phyloP scores from a whole-genome alignment of 1,140 invertebrate species.

The Apis laboriosa region DNA sequence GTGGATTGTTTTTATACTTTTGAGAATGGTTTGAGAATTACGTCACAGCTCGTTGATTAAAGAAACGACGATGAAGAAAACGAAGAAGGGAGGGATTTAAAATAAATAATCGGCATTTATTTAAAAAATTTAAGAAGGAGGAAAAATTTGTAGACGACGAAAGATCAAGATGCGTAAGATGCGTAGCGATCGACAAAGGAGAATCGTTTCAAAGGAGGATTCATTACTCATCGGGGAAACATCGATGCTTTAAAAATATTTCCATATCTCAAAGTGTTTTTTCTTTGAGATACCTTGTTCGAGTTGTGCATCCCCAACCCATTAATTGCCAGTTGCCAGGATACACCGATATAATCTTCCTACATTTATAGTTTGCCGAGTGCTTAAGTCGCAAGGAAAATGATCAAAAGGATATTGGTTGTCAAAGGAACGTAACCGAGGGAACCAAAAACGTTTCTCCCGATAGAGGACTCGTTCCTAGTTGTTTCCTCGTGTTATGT shows the following conservation, averaged over 20 bases:
- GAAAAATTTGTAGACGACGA: too few relatives aligned
- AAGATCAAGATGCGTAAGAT: too few relatives aligned
- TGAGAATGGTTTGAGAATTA: neutral
- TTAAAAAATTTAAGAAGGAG: too few relatives aligned
- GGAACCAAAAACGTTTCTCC: constrained; percentile 9
- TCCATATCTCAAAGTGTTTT: neutral
- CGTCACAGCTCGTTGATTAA: too few relatives aligned
- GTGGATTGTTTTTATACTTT: too few relatives aligned
- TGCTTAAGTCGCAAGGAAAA: neutral
- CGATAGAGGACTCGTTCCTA: neutral
- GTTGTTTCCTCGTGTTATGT: neutral
- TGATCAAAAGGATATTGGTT: neutral
- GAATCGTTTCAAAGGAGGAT: too few relatives aligned
- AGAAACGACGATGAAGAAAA: too few relatives aligned
- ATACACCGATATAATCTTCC: neutral
- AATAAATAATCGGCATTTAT: too few relatives aligned
- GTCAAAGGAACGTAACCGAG: neutral
- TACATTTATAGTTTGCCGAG: neutral
- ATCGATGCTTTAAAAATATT: too few relatives aligned
- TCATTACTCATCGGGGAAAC: too few relatives aligned
- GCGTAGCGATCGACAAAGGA: too few relatives aligned
- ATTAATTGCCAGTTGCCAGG: constrained; percentile 6
- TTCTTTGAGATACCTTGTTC: neutral
- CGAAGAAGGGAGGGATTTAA: too few relatives aligned
- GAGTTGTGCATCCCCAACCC: neutral